Conservation (phyloP, 2,113 vertebrate genomes). For the Nyctereutes procyonoides region DNA sequence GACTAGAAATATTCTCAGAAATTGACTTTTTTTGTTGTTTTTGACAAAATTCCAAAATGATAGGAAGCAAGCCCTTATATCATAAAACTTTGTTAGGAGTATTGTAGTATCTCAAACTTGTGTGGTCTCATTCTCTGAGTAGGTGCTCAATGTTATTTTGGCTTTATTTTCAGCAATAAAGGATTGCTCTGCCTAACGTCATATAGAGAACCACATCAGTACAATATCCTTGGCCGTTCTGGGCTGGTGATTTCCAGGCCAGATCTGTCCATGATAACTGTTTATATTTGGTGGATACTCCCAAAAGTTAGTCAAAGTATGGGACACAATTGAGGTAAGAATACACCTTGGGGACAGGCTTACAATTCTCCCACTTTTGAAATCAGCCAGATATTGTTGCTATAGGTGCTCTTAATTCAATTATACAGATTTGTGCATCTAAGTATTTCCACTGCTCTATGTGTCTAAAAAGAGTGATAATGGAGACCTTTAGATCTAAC, state of each 20-base stretch:
- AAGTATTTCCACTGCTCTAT: not conserved
- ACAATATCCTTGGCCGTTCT: not conserved
- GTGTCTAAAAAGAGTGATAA: not conserved
- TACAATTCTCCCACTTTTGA: not conserved
- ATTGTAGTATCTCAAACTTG: not conserved
- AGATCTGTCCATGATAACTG: not conserved
- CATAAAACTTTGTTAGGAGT: not conserved
- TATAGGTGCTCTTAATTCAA: not conserved
- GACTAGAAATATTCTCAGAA: not conserved
- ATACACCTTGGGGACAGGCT: not conserved
- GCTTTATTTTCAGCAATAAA: not conserved
- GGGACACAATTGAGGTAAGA: not conserved
- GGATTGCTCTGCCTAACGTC: not conserved
- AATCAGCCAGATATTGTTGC: not conserved
- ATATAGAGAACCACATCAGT: not conserved
- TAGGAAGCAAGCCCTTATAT: not conserved
- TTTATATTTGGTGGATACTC: not conserved
- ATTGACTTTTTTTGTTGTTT: not conserved
- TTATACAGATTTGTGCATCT: not conserved
- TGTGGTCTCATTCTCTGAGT: not conserved
- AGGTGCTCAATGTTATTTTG: not conserved
- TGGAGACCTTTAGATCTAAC: not conserved
- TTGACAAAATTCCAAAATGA: not conserved
- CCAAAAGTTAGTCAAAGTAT: not conserved
- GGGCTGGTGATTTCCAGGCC: too few relatives aligned